Evolutionary conservation across 2,888 invertebrate species (phyloP), one percentile per base, ranked within the genome.

Genomic region (Leptinotarsa rubiginosa): DNA sequence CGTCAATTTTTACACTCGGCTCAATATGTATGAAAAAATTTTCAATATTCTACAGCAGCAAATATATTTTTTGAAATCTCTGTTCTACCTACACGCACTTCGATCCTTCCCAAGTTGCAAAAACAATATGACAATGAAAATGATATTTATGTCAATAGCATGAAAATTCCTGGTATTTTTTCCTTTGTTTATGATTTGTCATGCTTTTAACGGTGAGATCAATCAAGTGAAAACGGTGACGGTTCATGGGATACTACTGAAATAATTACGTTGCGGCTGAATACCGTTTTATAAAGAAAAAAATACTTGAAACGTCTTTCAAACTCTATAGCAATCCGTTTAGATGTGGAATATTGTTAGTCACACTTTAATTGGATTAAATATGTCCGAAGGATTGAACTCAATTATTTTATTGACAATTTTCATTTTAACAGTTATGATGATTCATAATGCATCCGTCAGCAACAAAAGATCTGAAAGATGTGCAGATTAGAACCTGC

Each of bases 101-200:
- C 10, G 41, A 41, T 41, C 2, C 41, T 41, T 41, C 25, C n/a
- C 12, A 22, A 15, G 18, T 18, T 50, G 18, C 62, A 18, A 56
- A 56, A 65, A 69, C 64, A 72, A 15, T 54, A 72, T 78, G 81
- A 76, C 80, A 78, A 79, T 81, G 81, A 81, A 79, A 79, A 75
- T 78, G 77, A 78, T 78, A 82, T 82, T 81, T 81, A 79, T 83
- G 83, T 83, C 83, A 83, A 83, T 83, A 81, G 80, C 83, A 78
- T 80, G 78, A 81, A 80, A 79, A 79, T 76, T 72, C 75, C 76
- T 76, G 69, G 68, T 76, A 75, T 76, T 75, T 79, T 75, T 79
- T 79, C 75, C 69, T 77, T 74, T 75, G 73, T 76, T 77, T 78
- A 78, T 77, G 73, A 81, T 81, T 80, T 75, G 81, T 78, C 78